phyloP scores from a whole-genome alignment of 2,797 vertebrate genomes.

The Enteromius fasciolatus region DNA sequence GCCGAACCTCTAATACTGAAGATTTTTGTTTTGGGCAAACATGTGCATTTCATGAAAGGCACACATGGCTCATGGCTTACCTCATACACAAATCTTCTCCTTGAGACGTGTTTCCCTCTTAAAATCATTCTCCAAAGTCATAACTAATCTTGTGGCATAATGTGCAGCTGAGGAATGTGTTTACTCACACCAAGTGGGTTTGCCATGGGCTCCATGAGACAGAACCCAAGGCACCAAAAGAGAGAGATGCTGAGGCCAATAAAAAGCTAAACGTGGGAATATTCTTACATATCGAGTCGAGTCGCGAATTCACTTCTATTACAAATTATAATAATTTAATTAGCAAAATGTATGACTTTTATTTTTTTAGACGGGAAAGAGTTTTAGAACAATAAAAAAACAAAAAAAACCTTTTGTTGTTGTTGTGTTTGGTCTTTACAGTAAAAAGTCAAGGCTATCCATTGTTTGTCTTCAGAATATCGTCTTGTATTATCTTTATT shows the following conservation, averaged over 20 bases:
- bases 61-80: constrained; percentile 43
- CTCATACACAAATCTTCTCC: constrained; percentile 60
- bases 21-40: constrained; percentile 22
- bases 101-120: constrained; percentile 53
- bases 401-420: neutral
- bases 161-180: constrained; percentile 65
- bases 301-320: neutral
- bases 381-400: neutral
- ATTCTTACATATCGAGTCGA: neutral
- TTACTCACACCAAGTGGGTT: constrained; percentile 63
- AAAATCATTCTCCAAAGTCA: constrained; percentile 54
- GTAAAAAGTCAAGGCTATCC: neutral
- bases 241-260: neutral
- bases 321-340: neutral
- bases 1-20: neutral
- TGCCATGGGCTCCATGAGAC: constrained; percentile 62
- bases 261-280: constrained; percentile 13
- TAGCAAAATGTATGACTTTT: neutral
- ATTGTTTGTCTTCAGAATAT: neutral
- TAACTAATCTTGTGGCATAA: constrained; percentile 61
- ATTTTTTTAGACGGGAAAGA: neutral
- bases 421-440: neutral
- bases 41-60: constrained; percentile 62
- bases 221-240: constrained; percentile 45
- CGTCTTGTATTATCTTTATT: no score